A percentile compares a stretch with the other conserved stretches of the same genome.
phyloP scores from a whole-genome alignment of 2,797 vertebrate genomes.

The Hyperoplus immaculatus region DNA sequence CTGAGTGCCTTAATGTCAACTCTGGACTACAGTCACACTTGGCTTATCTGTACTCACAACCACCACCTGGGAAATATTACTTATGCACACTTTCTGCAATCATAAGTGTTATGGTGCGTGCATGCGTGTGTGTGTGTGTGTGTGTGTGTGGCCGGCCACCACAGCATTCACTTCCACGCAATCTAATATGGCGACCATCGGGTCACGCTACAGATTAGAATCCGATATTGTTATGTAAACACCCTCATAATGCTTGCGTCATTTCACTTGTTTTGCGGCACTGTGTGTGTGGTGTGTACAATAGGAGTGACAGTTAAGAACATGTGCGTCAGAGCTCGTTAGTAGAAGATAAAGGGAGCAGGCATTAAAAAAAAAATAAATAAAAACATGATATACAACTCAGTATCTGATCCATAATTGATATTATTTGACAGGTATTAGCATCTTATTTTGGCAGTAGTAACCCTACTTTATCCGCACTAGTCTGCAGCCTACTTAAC shows the following conservation, averaged over 20 bases:
- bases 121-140: neutral
- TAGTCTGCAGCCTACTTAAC: too few species aligned
- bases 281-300: neutral
- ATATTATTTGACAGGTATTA: too few species aligned
- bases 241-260: neutral
- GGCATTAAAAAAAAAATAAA: constrained; percentile 1
- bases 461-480: too few species aligned
- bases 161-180: neutral
- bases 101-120: neutral
- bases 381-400: neutral
- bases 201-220: neutral
- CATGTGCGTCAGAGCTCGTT: neutral
- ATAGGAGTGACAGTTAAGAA: neutral
- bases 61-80: constrained; percentile 22
- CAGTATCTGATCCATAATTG: too few species aligned
- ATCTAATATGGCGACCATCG: neutral
- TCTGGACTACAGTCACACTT: constrained; percentile 34
- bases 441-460: too few species aligned
- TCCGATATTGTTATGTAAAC: constrained; percentile 27
- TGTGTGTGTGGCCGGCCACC: too few species aligned
- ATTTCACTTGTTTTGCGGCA: neutral
- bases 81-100: constrained; percentile 21
- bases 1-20: constrained; percentile 59
- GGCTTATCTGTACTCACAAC: constrained; percentile 53
- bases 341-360: constrained; percentile 1